A percentile compares a stretch with the other conserved stretches of the same genome.
phyloP scores from a whole-genome alignment of 53 echinoderm and acorn worm genomes.

The Echinarachnius parma region DNA sequence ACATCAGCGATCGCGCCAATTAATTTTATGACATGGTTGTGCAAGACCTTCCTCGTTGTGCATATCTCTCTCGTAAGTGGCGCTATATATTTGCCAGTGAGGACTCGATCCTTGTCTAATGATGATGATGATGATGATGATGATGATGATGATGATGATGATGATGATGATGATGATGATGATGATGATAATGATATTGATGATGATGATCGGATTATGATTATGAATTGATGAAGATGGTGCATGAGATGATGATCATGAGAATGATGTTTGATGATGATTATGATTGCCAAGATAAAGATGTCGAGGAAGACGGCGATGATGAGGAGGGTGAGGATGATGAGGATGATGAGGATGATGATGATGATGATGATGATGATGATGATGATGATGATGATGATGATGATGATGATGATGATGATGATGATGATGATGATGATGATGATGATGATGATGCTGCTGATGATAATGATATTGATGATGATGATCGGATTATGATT shows the following conservation, averaged over 20 bases:
- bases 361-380: background rate
- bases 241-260: background rate
- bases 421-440: background rate
- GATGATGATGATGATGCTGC: background rate
- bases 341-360: background rate
- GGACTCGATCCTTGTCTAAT: no score
- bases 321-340: no score
- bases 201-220: background rate
- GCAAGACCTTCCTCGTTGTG: no score
- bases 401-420: background rate
- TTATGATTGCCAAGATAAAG: no score
- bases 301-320: no score
- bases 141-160: background rate
- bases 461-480: background rate
- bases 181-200: background rate
- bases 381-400: background rate
- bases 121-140: background rate
- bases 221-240: background rate
- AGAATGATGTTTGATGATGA: conserved; percentile 4
- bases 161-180: background rate
- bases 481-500: background rate
- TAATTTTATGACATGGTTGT: no score
- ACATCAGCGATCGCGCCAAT: no score
- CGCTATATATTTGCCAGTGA: no score
- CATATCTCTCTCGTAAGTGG: no score